phyloP scores from a whole-genome alignment of 2,797 vertebrate species.

The Cynopterus sphinx region DNA sequence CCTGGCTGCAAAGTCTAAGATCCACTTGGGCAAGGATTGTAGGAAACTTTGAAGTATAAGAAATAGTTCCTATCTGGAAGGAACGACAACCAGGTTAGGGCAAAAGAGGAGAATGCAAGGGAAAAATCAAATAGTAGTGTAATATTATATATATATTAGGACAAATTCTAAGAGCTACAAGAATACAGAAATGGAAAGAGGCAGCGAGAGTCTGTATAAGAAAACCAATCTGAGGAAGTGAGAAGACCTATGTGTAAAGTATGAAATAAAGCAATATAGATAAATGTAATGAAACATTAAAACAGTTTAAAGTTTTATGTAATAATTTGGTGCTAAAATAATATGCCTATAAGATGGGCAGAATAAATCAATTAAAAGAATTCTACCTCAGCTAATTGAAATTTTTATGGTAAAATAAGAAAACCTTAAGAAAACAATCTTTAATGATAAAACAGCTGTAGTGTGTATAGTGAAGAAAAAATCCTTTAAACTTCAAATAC shows the following conservation, averaged over 20 bases:
- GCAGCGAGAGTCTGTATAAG: background rate
- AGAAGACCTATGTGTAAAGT: background rate
- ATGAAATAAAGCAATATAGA: conserved; percentile 42
- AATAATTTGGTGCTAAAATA: conserved; percentile 34
- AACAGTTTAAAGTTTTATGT: background rate
- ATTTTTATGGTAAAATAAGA: conserved; percentile 21
- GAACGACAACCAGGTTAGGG: background rate
- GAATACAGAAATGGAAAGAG: background rate
- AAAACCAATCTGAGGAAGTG: background rate
- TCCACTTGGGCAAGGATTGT: background rate
- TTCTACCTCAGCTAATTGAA: background rate
- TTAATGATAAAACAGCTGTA: conserved; percentile 19
- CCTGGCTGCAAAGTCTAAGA: background rate
- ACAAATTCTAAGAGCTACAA: background rate
- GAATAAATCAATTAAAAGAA: background rate
- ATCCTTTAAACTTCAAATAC: conserved; percentile 53
- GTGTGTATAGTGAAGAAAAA: background rate
- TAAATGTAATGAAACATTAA: conserved; percentile 25
- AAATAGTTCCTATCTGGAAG: background rate
- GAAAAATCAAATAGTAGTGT: background rate
- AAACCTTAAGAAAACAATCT: conserved; percentile 32
- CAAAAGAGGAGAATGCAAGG: background rate
- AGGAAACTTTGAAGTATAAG: background rate
- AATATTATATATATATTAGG: background rate
- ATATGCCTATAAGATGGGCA: background rate